Percentiles rank a stretch among this genome's conserved stretches.
phyloP scores from a whole-genome alignment of 1,140 invertebrate species.

The Pogonomyrmex barbatus region DNA sequence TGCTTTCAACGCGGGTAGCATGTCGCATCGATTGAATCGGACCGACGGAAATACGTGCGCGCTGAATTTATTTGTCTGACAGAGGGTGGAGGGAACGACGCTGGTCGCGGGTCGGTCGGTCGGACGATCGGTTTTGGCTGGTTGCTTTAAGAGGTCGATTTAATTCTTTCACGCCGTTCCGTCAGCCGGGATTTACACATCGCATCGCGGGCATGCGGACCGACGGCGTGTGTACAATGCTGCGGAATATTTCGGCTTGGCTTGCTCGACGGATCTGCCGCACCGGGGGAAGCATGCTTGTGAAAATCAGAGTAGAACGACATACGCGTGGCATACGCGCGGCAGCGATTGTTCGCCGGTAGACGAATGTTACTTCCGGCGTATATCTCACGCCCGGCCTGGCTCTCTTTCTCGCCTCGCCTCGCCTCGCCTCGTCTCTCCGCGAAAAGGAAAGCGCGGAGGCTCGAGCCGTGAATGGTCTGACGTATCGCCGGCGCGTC shows the following conservation, averaged over 20 bases:
- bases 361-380: slow-evolving; percentile 69
- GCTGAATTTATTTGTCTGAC: slow-evolving; percentile 37
- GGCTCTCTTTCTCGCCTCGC: slow-evolving; percentile 13
- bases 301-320: slow-evolving; percentile 25
- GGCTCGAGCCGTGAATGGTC: slow-evolving; percentile 80
- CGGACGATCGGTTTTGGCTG: not conserved
- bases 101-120: slow-evolving; percentile 10
- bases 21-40: slow-evolving; percentile 48
- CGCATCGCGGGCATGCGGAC: slow-evolving; percentile 4
- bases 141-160: slow-evolving; percentile 45
- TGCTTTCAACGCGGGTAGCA: slow-evolving; percentile 43
- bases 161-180: slow-evolving; percentile 59
- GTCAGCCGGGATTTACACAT: slow-evolving; percentile 46
- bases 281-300: slow-evolving; percentile 25
- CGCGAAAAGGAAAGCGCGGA: slow-evolving; percentile 72
- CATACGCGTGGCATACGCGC: slow-evolving; percentile 54
- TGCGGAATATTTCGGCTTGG: slow-evolving; percentile 49
- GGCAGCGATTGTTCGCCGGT: slow-evolving; percentile 68
- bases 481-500: slow-evolving; percentile 85
- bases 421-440: slow-evolving; percentile 6
- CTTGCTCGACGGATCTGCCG: slow-evolving; percentile 25
- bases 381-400: slow-evolving; percentile 62
- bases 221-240: slow-evolving; percentile 50
- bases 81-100: not conserved
- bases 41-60: slow-evolving; percentile 16